Evolutionary conservation across 1,140 invertebrate species (phyloP).

Genomic region (Lamellibrachia luymesi): DNA sequence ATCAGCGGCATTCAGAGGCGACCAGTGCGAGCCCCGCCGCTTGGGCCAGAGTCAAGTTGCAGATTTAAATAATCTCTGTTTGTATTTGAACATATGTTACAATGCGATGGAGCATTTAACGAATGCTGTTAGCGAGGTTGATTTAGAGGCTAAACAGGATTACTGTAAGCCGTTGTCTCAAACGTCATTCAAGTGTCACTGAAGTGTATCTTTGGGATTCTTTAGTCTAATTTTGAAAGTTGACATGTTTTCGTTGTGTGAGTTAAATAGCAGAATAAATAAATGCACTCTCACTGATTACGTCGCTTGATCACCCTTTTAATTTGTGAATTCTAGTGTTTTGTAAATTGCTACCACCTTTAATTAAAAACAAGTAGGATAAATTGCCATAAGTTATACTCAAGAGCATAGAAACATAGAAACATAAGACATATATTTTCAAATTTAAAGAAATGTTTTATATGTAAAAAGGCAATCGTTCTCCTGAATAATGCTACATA

Average conservation of each 20-base stretch:
- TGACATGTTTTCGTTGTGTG: background rate
- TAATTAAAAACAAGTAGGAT: no score
- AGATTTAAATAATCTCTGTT: constrained; percentile 6
- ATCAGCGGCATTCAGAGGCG: background rate
- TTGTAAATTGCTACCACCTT: no score
- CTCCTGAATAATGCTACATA: no score
- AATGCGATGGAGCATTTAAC: background rate
- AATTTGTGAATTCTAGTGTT: no score
- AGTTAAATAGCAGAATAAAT: background rate
- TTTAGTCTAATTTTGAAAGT: background rate
- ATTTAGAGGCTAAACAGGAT: background rate
- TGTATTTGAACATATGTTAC: background rate
- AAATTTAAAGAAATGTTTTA: no score
- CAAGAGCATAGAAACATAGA: no score
- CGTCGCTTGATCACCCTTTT: no score
- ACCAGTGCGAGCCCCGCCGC: background rate
- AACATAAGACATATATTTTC: no score
- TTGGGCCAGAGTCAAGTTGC: background rate
- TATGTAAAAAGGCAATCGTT: no score
- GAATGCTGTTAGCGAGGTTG: background rate
- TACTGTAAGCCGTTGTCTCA: background rate
- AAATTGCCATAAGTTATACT: no score
- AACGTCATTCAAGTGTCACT: background rate
- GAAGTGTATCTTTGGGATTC: background rate
- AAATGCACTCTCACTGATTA: background rate